Evolutionary conservation across 1,140 invertebrate species (phyloP).

Genomic region (Drosophila melanica): DNA sequence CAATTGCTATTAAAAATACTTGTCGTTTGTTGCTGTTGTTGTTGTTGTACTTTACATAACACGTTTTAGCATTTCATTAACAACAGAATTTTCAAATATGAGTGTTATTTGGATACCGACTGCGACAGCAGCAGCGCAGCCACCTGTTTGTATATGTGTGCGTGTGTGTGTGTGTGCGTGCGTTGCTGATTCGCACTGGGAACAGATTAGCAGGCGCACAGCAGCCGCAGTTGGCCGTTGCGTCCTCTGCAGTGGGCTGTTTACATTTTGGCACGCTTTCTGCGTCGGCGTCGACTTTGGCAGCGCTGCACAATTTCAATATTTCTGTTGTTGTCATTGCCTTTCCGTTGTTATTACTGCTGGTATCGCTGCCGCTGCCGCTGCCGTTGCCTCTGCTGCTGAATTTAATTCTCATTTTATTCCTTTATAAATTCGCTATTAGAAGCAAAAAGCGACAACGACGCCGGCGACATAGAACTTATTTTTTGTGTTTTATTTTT

Average conservation of each 20-base stretch:
- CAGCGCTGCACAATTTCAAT: constrained; percentile 47
- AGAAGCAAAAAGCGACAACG: constrained; percentile 62
- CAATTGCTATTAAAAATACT: constrained; percentile 68
- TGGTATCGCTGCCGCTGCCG: not conserved
- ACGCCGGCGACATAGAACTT: constrained; percentile 73
- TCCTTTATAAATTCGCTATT: constrained; percentile 77
- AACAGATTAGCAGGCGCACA: constrained; percentile 61
- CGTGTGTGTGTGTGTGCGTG: constrained; percentile 16
- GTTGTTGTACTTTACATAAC: constrained; percentile 66
- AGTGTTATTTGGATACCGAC: constrained; percentile 46
- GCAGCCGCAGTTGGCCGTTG: constrained; percentile 22
- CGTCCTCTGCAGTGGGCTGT: constrained; percentile 12
- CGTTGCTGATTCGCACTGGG: constrained; percentile 40
- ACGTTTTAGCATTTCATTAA: constrained; percentile 73
- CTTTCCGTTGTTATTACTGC: constrained; percentile 19
- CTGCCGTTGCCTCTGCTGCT: constrained; percentile 21
- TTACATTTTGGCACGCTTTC: constrained; percentile 65
- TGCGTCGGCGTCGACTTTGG: constrained; percentile 21
- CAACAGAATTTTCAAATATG: constrained; percentile 58
- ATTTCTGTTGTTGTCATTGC: constrained; percentile 17
- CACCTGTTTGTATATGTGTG: constrained; percentile 41
- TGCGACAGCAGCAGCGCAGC: constrained; percentile 16
- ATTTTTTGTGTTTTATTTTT: constrained; percentile 40
- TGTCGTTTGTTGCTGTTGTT: constrained; percentile 5
- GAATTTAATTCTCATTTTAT: constrained; percentile 77